Evolutionary conservation across 2,113 vertebrate species (phyloP), one percentile per base, ranked within the genome.

Genomic region (Ranitomeya variabilis): DNA sequence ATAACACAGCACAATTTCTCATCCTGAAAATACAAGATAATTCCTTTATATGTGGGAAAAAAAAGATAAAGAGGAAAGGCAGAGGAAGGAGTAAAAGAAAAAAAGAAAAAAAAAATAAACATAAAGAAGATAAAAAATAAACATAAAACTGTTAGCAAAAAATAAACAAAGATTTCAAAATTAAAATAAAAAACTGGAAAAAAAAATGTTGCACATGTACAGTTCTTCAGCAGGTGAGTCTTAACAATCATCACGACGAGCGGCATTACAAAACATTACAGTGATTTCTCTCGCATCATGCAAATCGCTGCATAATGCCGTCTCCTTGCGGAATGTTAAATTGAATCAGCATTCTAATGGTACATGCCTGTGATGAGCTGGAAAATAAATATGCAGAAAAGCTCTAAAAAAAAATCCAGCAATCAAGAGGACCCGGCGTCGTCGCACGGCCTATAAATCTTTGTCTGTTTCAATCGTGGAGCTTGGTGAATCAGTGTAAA

Each of bases 381-480:
- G 93, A 93, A 96, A 96, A 99, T 97, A 97, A 98, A 98, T 98
- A 99, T 99, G 97, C 98, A 98, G 96, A 97, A 96, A 95, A 94
- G 79, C 92, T 91, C 94, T 93, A 90, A 93, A 95, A 95, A 95
- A 95, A 95, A 92, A 92, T 93, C 93, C 97, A 94, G 97, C 97
- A 99, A 98, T 98, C 97, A 98, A 97, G 96, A 95, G 94, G 94
- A 96, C 96, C 96, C 93, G 91, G 92, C 91, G 92, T 95, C 95
- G 95, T 91, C 92, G 92, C 95, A 94, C 85, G 95, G 97, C 97
- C 98, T 95, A 99, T 99, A 99, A 99, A 99, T 99, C 98, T 99
- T 97, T 99, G 97, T 99, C 98, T 98, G 95, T 98, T 99, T 99
- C 98, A 98, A 98, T 99, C 94, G 96, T 89, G 90, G 95, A 96